Conservation (phyloP, 2,113 vertebrate species). For the Toxotes chatareus region DNA sequence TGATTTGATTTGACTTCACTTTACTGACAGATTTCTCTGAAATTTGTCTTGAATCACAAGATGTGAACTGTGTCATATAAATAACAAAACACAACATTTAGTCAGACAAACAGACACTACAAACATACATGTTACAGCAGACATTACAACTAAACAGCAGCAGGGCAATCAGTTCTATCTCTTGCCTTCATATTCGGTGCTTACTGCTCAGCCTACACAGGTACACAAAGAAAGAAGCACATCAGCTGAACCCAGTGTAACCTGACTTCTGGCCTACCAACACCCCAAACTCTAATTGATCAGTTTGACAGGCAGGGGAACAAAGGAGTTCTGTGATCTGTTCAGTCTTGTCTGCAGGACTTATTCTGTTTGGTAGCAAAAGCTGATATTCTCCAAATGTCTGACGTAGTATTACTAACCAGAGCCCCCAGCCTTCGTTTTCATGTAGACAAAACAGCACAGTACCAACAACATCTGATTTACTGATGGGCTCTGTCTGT, state of each 20-base stretch:
- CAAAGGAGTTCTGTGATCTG: not conserved
- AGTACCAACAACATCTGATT: not conserved
- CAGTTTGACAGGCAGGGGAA: constrained; percentile 7
- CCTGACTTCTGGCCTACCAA: not conserved
- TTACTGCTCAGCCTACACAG: not conserved
- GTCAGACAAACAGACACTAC: too few relatives aligned
- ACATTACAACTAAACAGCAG: not conserved
- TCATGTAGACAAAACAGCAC: not conserved
- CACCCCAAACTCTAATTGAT: constrained; percentile 3
- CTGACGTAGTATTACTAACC: constrained; percentile 23
- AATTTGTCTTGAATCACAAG: too few relatives aligned
- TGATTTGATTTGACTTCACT: too few relatives aligned
- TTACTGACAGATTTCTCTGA: too few relatives aligned
- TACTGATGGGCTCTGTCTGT: not conserved
- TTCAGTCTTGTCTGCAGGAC: not conserved
- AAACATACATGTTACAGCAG: not conserved
- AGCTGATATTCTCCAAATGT: constrained; percentile 22
- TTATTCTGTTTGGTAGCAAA: constrained; percentile 15
- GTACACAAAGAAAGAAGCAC: not conserved
- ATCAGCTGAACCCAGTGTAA: too few relatives aligned
- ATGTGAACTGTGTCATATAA: too few relatives aligned
- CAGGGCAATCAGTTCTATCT: not conserved
- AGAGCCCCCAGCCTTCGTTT: not conserved
- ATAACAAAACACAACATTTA: too few relatives aligned
- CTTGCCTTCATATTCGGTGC: too few relatives aligned